These are phyloP conservation scores for Leptatherina wallacei DNA, from an alignment of 2,797 vertebrate genomes.

Conservation along the genomic window DNA sequence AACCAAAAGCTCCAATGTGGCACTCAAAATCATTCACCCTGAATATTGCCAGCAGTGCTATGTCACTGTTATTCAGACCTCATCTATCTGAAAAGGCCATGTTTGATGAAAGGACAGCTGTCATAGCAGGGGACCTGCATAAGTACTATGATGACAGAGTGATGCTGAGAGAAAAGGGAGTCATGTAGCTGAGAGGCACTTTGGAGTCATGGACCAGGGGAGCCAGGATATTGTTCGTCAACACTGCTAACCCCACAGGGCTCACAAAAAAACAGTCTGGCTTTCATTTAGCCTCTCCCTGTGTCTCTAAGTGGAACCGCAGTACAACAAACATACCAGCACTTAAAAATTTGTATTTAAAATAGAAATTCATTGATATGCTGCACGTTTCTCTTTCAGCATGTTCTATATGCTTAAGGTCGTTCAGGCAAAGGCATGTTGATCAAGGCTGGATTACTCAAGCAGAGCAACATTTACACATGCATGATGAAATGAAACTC, in stretches of 20 bases:
- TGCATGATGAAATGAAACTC: slow-evolving; percentile 8
- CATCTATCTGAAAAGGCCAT: slow-evolving; percentile 60
- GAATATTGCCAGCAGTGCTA: slow-evolving; percentile 53
- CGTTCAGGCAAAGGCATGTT: slow-evolving; percentile 4
- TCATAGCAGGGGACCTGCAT: slow-evolving; percentile 59
- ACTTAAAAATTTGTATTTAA: slow-evolving; percentile 33
- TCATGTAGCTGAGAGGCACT: slow-evolving; percentile 69
- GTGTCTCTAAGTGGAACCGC: slow-evolving; percentile 38
- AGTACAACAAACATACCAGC: slow-evolving; percentile 56
- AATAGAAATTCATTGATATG: slow-evolving; percentile 22
- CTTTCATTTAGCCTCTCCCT: slow-evolving; percentile 57
- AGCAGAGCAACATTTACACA: background rate
- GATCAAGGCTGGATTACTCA: slow-evolving; percentile 13
- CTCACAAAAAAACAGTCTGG: slow-evolving; percentile 65
- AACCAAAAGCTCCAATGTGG: slow-evolving; percentile 34
- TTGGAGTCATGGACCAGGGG: slow-evolving; percentile 58
- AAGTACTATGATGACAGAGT: slow-evolving; percentile 76
- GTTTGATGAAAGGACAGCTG: slow-evolving; percentile 78
- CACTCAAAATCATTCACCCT: slow-evolving; percentile 60
- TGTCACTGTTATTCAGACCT: slow-evolving; percentile 57
- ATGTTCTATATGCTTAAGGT: background rate
- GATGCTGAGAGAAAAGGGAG: slow-evolving; percentile 69
- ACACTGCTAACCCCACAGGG: slow-evolving; percentile 65
- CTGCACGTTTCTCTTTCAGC: slow-evolving; percentile 11
- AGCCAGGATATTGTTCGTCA: slow-evolving; percentile 76